These are phyloP conservation scores for Plotosus lineatus DNA, from an alignment of 2,113 vertebrate species.

Conservation along the genomic window DNA sequence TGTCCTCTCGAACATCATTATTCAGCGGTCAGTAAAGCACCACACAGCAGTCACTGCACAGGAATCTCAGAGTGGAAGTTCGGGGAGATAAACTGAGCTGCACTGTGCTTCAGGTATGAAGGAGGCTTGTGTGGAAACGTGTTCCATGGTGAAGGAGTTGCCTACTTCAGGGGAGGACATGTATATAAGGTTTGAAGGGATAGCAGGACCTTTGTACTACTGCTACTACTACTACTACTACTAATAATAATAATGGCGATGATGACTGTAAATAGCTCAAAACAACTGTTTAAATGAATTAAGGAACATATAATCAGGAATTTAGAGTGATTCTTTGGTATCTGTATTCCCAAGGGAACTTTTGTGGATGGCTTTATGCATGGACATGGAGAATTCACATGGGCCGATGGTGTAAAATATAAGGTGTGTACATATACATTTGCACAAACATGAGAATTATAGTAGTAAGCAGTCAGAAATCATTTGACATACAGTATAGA, in stretches of 20 bases:
- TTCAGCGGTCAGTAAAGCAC: constrained; percentile 76
- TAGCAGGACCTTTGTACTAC: too few species aligned
- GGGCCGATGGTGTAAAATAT: constrained; percentile 80
- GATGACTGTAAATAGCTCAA: not conserved
- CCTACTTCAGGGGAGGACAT: constrained; percentile 79
- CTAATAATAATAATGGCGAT: not conserved
- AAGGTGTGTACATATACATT: constrained; percentile 73
- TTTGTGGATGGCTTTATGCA: constrained; percentile 88
- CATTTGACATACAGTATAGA: not conserved
- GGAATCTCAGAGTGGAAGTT: not conserved
- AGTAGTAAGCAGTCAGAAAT: not conserved
- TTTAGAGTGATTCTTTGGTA: not conserved
- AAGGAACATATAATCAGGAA: not conserved
- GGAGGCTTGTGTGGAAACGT: constrained; percentile 72
- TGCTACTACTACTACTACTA: too few species aligned
- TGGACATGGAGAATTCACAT: constrained; percentile 79
- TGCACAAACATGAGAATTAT: not conserved
- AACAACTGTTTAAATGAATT: not conserved
- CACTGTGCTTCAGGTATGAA: constrained; percentile 74
- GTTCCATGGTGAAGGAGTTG: constrained; percentile 80
- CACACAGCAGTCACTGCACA: not conserved
- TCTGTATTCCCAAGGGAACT: constrained; percentile 74
- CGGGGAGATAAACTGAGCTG: not conserved
- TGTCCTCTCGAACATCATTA: constrained; percentile 63
- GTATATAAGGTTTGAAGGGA: constrained; percentile 72